Evolutionary conservation across 2,797 vertebrate species (phyloP), one percentile per base, ranked within the genome.

Genomic region (Pseudochromis fuscus): DNA sequence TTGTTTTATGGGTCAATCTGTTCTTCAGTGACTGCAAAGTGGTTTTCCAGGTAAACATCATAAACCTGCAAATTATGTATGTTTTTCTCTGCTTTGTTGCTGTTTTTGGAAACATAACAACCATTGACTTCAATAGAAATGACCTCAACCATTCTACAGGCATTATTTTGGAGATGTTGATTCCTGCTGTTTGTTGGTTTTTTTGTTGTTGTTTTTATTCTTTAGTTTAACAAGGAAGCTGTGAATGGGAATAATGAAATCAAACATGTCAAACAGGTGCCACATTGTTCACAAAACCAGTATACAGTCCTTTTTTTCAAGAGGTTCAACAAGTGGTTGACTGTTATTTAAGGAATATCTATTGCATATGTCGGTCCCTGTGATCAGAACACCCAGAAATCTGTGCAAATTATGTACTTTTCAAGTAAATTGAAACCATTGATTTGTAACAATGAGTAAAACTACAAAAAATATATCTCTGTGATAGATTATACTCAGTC

Each of bases 181-280:
- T 42, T 42, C 38, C 38, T 42, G 18, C 18, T n/a, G 18, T 7
- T 42, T 42, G n/a, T n/a, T n/a, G n/a, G n/a, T n/a, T n/a, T n/a
- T n/a, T n/a, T n/a, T n/a, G n/a, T n/a, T n/a, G n/a, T 19, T 42
- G 16, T 7, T n/a, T n/a, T 42, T 19, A n/a, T 7, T 8, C 18
- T 42, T 18, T 7, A 9, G 12, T 6, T n/a, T 7, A 16, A 19
- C 6, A 6, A 7, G 38, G 16, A 42, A 42, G 38, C 38, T 19
- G 18, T n/a, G 38, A 42, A 42, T n/a, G 38, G 38, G 18, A 7
- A 3, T 42, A 42, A 42, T 42, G 16, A 42, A 13, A 13, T 35
- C 33, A 42, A 19, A 42, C n/a, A n/a, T n/a, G 18, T 42, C 7
- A 3, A 44, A 37, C 56, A 71, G 60, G 67, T 77, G 48, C 55